Evolutionary conservation across 2,797 vertebrate species (phyloP).

Genomic region (Phoxinus dragarum): DNA sequence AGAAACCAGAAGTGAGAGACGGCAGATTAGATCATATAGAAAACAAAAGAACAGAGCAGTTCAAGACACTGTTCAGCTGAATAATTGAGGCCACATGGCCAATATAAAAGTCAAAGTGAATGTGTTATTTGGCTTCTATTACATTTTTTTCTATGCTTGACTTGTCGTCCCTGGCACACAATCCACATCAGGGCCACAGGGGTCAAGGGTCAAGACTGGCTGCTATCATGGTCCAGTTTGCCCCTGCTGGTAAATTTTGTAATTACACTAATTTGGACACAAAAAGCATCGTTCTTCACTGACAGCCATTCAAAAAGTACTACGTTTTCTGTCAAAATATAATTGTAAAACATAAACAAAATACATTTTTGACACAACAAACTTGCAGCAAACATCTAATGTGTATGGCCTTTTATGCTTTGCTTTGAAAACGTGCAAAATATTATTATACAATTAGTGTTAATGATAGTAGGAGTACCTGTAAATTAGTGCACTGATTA

Average conservation of each 20-base stretch:
- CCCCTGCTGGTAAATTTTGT: not conserved
- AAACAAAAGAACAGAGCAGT: not conserved
- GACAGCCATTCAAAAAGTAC: not conserved
- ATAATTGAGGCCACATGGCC: not conserved
- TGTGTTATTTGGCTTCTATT: not conserved
- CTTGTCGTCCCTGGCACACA: not conserved
- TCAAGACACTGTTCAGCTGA: not conserved
- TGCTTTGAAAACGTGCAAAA: not conserved
- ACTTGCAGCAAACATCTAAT: not conserved
- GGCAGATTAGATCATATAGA: not conserved
- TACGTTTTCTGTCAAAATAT: not conserved
- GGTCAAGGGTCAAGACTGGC: not conserved
- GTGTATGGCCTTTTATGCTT: not conserved
- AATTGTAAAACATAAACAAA: not conserved
- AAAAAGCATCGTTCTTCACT: not conserved
- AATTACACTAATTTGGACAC: not conserved
- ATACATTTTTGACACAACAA: too few species aligned
- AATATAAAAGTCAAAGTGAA: constrained; percentile 15
- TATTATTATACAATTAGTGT: not conserved
- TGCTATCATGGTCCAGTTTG: not conserved
- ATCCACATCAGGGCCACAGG: not conserved
- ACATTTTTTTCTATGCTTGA: not conserved
- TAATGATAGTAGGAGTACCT: not conserved
- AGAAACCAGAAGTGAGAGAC: not conserved
- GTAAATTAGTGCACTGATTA: not conserved